Conservation (phyloP, 2,888 invertebrate species). For the Aleiodes alternator region DNA sequence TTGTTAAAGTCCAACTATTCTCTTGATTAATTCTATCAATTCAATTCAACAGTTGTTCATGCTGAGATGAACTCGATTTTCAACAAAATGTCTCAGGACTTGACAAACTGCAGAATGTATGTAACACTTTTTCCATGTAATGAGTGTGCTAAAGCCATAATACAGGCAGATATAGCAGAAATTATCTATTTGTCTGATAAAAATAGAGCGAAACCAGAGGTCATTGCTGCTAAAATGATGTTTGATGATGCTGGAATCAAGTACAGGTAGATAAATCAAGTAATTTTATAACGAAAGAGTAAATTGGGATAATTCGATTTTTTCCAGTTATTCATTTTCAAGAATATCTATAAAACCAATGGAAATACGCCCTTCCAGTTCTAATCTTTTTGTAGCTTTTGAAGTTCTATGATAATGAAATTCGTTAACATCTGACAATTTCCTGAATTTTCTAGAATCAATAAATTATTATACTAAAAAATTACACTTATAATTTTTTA, state of each 20-base stretch:
- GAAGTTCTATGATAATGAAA: too few species aligned
- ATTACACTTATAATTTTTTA: too few species aligned
- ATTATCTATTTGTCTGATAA: slow-evolving; percentile 91
- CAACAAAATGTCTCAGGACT: slow-evolving; percentile 88
- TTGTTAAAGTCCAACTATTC: not conserved
- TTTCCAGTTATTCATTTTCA: too few species aligned
- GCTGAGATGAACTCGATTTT: slow-evolving; percentile 98
- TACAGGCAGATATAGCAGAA: slow-evolving; percentile 91
- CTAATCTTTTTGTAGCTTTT: too few species aligned
- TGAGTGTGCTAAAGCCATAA: slow-evolving; percentile 97
- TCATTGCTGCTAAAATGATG: slow-evolving; percentile 88
- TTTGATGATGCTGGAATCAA: slow-evolving; percentile 86
- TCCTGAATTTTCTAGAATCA: too few species aligned
- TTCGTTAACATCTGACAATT: too few species aligned
- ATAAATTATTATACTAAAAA: too few species aligned
- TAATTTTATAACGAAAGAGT: too few species aligned
- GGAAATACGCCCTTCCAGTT: too few species aligned
- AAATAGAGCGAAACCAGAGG: slow-evolving; percentile 81
- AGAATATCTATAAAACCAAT: too few species aligned
- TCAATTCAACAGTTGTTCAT: slow-evolving; percentile 86
- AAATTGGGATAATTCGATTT: too few species aligned
- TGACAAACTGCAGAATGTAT: slow-evolving; percentile 89
- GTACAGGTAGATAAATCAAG: slow-evolving; percentile 77
- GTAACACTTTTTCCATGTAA: slow-evolving; percentile 97
- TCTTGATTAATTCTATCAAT: slow-evolving; percentile 4